Evolutionary conservation across 2,888 invertebrate species (phyloP).

Genomic region (Carterocephalus palaemon): DNA sequence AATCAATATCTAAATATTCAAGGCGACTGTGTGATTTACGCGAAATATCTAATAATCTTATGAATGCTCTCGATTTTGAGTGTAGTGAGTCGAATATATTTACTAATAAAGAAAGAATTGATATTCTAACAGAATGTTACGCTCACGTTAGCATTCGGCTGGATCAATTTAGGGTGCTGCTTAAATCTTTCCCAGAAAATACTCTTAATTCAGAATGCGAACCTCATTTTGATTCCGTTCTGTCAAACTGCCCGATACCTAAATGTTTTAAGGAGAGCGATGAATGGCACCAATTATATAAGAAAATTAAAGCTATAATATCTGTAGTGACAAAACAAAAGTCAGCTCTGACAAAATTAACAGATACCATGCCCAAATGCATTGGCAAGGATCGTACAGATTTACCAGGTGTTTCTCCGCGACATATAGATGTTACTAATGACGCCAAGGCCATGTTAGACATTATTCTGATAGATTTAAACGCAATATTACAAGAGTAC

Average conservation of each 20-base stretch:
- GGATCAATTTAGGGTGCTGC: conserved; percentile 83
- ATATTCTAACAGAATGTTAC: conserved; percentile 68
- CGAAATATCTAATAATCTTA: conserved; percentile 62
- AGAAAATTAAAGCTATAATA: conserved; percentile 52
- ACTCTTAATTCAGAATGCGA: conserved; percentile 41
- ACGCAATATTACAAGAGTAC: conserved; percentile 50
- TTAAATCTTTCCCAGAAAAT: conserved; percentile 75
- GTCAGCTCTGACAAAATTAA: conserved; percentile 52
- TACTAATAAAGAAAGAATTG: conserved; percentile 53
- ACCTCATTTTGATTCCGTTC: conserved; percentile 57
- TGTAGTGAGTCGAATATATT: conserved; percentile 46
- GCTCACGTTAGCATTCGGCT: conserved; percentile 76
- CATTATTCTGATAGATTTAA: conserved; percentile 44
- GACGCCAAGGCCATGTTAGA: conserved; percentile 52
- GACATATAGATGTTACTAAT: conserved; percentile 53
- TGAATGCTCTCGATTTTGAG: conserved; percentile 54
- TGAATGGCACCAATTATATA: conserved; percentile 57
- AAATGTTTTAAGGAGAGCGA: conserved; percentile 61
- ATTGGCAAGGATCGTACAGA: conserved; percentile 40
- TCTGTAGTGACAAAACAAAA: conserved; percentile 59
- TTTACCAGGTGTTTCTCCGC: conserved; percentile 49
- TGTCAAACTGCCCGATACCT: conserved; percentile 59
- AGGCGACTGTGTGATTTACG: conserved; percentile 78
- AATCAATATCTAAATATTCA: conserved; percentile 78
- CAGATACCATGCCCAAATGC: conserved; percentile 48